phyloP scores from a whole-genome alignment of 2,888 invertebrate species.

The Polia nebulosa region DNA sequence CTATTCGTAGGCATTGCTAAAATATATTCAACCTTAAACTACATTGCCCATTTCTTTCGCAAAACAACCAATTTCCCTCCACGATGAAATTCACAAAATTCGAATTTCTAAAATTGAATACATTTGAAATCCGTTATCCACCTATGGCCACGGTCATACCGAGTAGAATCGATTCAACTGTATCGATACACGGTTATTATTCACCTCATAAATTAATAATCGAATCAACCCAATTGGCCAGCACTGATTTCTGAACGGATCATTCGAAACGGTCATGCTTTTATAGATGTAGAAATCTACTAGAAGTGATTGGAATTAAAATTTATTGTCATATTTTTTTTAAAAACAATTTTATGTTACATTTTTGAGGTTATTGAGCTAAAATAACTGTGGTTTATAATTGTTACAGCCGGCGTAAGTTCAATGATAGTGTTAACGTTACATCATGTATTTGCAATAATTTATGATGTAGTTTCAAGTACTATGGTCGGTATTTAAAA shows the following conservation, averaged over 20 bases:
- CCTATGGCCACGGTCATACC: constrained; percentile 77
- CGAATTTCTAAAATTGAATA: constrained; percentile 54
- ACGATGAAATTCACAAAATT: constrained; percentile 44
- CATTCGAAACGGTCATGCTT: constrained; percentile 80
- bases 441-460: constrained; percentile 28
- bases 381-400: constrained; percentile 33
- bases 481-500: constrained; percentile 3
- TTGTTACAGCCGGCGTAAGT: constrained; percentile 27
- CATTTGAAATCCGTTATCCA: constrained; percentile 79
- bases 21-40: neutral
- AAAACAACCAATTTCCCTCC: constrained; percentile 7
- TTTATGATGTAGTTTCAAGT: constrained; percentile 8
- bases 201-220: constrained; percentile 89
- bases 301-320: constrained; percentile 70
- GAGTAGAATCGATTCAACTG: constrained; percentile 74
- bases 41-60: neutral
- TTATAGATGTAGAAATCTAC: constrained; percentile 69
- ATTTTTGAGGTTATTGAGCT: constrained; percentile 43
- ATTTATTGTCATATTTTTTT: constrained; percentile 46
- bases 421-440: constrained; percentile 18
- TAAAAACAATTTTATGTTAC: neutral
- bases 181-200: constrained; percentile 85
- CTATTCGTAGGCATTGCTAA: neutral
- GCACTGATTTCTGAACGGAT: constrained; percentile 85
- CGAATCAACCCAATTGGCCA: constrained; percentile 88